Percentiles rank a stretch among this genome's conserved stretches.
Evolutionary conservation across 2,888 invertebrate species (phyloP).

Genomic region (Trisateles emortualis): DNA sequence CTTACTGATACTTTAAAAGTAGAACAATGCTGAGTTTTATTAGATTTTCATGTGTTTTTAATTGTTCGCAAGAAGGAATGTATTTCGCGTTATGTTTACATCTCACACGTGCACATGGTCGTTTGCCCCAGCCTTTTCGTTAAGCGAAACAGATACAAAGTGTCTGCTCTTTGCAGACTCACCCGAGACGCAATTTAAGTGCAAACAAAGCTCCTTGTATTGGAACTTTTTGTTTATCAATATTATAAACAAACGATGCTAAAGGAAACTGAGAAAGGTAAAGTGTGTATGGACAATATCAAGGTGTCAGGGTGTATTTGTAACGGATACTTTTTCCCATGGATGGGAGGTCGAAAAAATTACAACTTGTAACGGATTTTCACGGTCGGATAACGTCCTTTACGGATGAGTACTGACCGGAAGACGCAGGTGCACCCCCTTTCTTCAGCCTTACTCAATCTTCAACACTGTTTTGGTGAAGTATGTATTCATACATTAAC

Average conservation of each 20-base stretch:
- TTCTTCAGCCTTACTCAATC: conserved; percentile 22
- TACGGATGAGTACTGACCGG: conserved; percentile 64
- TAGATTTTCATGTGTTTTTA: conserved; percentile 46
- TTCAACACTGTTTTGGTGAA: conserved; percentile 14
- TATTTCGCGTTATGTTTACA: conserved; percentile 64
- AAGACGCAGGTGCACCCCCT: conserved; percentile 66
- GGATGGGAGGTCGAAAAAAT: conserved; percentile 34
- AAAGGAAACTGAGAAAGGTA: conserved; percentile 24
- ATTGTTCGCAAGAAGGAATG: conserved; percentile 47
- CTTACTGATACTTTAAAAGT: conserved; percentile 12
- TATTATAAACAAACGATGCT: conserved; percentile 25
- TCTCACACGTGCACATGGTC: conserved; percentile 54
- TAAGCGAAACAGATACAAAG: conserved; percentile 36
- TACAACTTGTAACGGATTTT: conserved; percentile 75
- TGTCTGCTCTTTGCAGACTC: conserved; percentile 25
- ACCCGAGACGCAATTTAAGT: conserved; percentile 18
- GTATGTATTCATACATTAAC: background rate
- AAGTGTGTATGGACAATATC: conserved; percentile 20
- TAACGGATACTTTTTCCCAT: conserved; percentile 43
- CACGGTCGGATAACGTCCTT: conserved; percentile 73
- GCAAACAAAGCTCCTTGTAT: conserved; percentile 30
- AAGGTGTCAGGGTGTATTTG: conserved; percentile 14
- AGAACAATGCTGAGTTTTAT: conserved; percentile 30
- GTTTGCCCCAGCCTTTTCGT: conserved; percentile 27
- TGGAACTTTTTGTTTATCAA: conserved; percentile 29